Evolutionary conservation across 2,797 vertebrate species (phyloP), one percentile per base, ranked within the genome.

Genomic region (Diglossa cyanea): DNA sequence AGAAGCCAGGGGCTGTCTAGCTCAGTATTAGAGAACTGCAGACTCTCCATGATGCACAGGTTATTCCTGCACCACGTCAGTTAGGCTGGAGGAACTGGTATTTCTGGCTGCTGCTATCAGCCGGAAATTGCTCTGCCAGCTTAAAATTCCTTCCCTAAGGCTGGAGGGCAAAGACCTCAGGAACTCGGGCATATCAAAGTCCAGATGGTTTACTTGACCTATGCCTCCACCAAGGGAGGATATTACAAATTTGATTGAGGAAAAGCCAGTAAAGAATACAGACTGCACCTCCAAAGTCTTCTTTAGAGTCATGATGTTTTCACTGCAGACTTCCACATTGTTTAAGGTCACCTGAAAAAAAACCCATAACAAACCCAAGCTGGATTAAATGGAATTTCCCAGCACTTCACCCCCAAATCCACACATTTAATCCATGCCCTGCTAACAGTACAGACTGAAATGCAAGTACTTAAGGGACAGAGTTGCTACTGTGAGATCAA

Each of bases 221-320:
- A 33, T 0, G 0, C 35, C 31, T 47, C 18, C 0, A 0, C 4
- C 18, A 53, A 30, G 31, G 35, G 18, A 95, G 33, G 57, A n/a
- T 63, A 88, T 70, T 80, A 54, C 13, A 76, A 50, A 48, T 50
- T 0, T 86, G 28, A 50, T 55, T 68, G 74, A 9, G 23, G 26
- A 72, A 78, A 79, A 73, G 3, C 0, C 17, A 74, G 58, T 9
- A 71, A 81, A 80, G 28, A 95, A 78, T 55, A 30, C 54, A 73
- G n/a, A 86, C 61, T 62, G 20, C 93, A 99, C 99, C 99, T 99
- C 99, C 42, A 99, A 97, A 47, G 99, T 99, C 95, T 99, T 99
- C 97, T 99, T 99, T 61, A 99, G 96, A 39, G 99, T 99, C 87
- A 98, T 98, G 96, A 99, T 99, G 91, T 99, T 99, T 91, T 99